Percentiles rank a stretch among this genome's conserved stretches.
These are phyloP conservation scores for Sepiola atlantica DNA, from an alignment of 2,888 invertebrate genomes.

Conservation along the genomic window DNA sequence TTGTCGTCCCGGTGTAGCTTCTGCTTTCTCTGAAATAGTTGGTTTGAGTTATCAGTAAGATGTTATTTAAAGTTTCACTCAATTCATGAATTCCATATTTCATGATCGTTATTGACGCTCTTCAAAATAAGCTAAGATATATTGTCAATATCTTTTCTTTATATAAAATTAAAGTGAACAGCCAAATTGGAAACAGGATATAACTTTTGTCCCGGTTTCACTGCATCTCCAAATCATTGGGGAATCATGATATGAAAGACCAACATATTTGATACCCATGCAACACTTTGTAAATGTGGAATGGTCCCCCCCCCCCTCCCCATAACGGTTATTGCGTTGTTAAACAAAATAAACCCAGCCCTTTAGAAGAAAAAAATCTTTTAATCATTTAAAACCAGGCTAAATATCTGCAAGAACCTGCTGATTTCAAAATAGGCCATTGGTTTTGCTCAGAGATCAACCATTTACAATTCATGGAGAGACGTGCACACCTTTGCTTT, in stretches of 20 bases:
- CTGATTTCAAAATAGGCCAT: too few relatives aligned
- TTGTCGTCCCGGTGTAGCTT: background rate
- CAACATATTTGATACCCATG: too few relatives aligned
- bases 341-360: too few relatives aligned
- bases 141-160: background rate
- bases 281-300: too few relatives aligned
- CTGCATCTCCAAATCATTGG: slow-evolving; percentile 19
- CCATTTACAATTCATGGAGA: too few relatives aligned
- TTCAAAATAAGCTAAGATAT: background rate
- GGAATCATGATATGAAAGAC: background rate
- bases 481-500: background rate
- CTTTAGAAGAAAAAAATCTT: too few relatives aligned
- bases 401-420: too few relatives aligned
- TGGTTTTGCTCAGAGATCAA: too few relatives aligned
- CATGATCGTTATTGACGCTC: background rate
- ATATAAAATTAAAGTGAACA: background rate
- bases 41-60: background rate
- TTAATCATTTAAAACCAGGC: too few relatives aligned
- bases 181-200: background rate
- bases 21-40: background rate
- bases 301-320: too few relatives aligned
- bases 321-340: too few relatives aligned
- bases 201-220: background rate
- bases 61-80: background rate
- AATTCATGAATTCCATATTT: background rate